Evolutionary conservation across 2,888 invertebrate genomes (phyloP), one percentile per base, ranked within the genome.

Genomic region (Tetropium fuscum): DNA sequence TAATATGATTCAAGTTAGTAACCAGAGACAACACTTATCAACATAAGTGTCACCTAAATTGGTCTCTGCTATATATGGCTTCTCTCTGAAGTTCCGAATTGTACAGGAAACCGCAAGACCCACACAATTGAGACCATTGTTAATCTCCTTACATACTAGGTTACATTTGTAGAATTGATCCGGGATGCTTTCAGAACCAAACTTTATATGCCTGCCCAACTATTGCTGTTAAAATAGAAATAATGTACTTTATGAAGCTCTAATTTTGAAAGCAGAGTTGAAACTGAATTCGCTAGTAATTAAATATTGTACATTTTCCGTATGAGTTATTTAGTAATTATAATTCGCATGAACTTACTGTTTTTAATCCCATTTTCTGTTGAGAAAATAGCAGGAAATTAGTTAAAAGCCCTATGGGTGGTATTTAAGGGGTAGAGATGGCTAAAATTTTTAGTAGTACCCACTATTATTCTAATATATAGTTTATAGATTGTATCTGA

Each of bases 121-220:
- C 74, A 73, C 76, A 76, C 74, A 76, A 75, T 75, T 68, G 72
- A 61, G 69, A 71, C 68, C 66, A 73, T 74, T 72, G 74, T 75
- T 75, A 74, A 75, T 74, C 75, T 74, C 68, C 75, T 76, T 76
- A 76, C 71, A 71, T 70, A 72, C 65, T 71, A 60, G 63, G 69
- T 64, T 72, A 71, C 72, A 70, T 69, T 64, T 68, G 67, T 67
- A 66, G 59, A 48, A 63, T 66, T 58, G 65, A 68, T 66, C 66
- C 67, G 54, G 55, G 53, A 59, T 44, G 38, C 20, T 57, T 56
- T 43, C 41, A 59, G 41, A 47, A 48, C 53, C 53, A 27, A 48
- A 60, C 56, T 60, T 60, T 57, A 57, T 57, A 56, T 55, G 6
- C 48, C 15, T 8, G 22, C n/a, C 16, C 27, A 44, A 44, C 22